Conservation (phyloP, 2,888 invertebrate species). For the Torymus tubicola region DNA sequence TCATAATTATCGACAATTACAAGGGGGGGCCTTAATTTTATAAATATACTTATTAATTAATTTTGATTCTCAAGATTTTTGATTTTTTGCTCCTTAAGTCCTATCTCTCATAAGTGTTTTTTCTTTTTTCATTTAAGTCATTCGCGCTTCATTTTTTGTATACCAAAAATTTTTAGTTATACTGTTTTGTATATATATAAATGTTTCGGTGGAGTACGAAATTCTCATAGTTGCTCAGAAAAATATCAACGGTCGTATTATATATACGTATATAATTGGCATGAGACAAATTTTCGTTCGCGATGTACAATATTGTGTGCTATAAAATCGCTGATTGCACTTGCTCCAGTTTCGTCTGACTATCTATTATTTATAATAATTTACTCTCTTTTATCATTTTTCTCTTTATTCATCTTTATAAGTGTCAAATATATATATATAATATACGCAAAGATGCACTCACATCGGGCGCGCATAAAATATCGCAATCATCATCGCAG, state of each 20-base stretch:
- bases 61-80: slow-evolving; percentile 72
- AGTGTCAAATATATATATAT: background rate
- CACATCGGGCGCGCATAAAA: slow-evolving; percentile 42
- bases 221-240: slow-evolving; percentile 8
- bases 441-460: slow-evolving; percentile 47
- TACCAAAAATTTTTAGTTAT: background rate
- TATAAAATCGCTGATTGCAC: slow-evolving; percentile 54
- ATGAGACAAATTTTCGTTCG: slow-evolving; percentile 31
- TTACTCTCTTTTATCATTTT: background rate
- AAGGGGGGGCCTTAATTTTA: slow-evolving; percentile 61
- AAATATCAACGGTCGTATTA: slow-evolving; percentile 21
- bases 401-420: slow-evolving; percentile 3
- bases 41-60: slow-evolving; percentile 68
- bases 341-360: slow-evolving; percentile 46
- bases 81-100: slow-evolving; percentile 63
- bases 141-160: background rate
- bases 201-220: background rate
- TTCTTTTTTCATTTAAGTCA: background rate
- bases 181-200: slow-evolving; percentile 6
- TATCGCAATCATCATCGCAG: background rate
- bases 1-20: slow-evolving; percentile 68
- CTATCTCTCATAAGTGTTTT: slow-evolving; percentile 49
- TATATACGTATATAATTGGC: background rate
- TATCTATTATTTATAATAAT: slow-evolving; percentile 12
- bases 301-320: slow-evolving; percentile 27